These are phyloP conservation scores for Himalopsyche anomala DNA, from an alignment of 2,888 invertebrate species.

Conservation along the genomic window DNA sequence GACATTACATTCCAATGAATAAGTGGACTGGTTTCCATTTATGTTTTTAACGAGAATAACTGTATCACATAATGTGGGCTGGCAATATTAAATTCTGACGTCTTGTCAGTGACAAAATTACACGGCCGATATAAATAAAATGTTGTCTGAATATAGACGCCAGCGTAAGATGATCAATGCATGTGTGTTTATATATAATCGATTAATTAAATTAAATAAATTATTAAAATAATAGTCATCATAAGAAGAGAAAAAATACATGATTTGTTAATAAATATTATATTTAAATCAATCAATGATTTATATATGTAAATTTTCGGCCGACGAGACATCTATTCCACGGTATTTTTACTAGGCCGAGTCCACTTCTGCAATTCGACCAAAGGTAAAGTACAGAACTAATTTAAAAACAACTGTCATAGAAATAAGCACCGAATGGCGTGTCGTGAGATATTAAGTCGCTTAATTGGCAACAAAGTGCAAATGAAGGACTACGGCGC, in stretches of 20 bases:
- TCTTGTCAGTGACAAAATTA: too few species aligned
- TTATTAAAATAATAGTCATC: too few species aligned
- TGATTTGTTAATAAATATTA: too few species aligned
- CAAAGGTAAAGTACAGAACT: not conserved
- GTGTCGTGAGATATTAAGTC: conserved; percentile 32
- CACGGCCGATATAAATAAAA: too few species aligned
- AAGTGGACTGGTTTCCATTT: conserved; percentile 16
- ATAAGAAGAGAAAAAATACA: too few species aligned
- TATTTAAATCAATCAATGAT: too few species aligned
- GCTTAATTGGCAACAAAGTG: conserved; percentile 37
- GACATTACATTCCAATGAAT: conserved; percentile 8
- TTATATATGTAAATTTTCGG: too few species aligned
- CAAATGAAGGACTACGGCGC: conserved; percentile 11
- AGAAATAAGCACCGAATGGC: conserved; percentile 10
- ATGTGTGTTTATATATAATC: too few species aligned
- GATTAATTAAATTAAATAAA: too few species aligned
- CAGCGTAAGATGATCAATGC: too few species aligned
- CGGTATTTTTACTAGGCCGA: not conserved
- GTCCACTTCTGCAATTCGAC: conserved; percentile 4
- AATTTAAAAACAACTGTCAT: conserved; percentile 23
- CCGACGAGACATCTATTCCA: not conserved
- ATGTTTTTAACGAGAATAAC: not conserved
- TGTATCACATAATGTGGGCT: conserved; percentile 16
- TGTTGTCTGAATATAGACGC: too few species aligned
- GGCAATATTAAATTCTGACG: too few species aligned